phyloP scores from a whole-genome alignment of 53 echinoderm and acorn worm species.

The Echinometra lucunter region DNA sequence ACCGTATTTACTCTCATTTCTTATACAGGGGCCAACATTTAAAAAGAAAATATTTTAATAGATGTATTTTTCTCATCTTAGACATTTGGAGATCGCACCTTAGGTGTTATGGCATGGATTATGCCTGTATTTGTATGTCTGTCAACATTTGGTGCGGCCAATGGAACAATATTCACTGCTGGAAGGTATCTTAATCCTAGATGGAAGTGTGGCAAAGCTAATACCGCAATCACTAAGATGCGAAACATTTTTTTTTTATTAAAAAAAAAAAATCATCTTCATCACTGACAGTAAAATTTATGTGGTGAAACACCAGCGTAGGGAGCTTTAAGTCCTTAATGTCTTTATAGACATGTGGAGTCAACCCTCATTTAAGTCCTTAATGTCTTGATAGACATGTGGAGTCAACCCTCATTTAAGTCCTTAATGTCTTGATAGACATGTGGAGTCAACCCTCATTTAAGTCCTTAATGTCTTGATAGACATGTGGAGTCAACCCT shows the following conservation, averaged over 20 bases:
- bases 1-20: no score
- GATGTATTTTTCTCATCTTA: background rate
- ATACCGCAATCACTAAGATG: background rate
- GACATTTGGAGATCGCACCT: constrained; percentile 12
- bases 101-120: constrained; percentile 76
- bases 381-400: no score
- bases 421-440: no score
- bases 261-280: background rate
- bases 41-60: background rate
- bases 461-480: no score
- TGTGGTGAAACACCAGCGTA: background rate
- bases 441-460: no score
- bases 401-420: no score
- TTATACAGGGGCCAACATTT: background rate
- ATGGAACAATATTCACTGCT: constrained; percentile 86
- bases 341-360: no score
- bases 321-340: no score
- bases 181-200: constrained; percentile 80
- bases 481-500: no score
- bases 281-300: background rate
- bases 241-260: no score
- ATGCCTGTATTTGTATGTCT: constrained; percentile 90
- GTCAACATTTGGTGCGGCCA: constrained; percentile 92
- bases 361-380: no score
- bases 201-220: background rate